Conservation (phyloP, 23 tunicate species). For the Corella eumyota region DNA sequence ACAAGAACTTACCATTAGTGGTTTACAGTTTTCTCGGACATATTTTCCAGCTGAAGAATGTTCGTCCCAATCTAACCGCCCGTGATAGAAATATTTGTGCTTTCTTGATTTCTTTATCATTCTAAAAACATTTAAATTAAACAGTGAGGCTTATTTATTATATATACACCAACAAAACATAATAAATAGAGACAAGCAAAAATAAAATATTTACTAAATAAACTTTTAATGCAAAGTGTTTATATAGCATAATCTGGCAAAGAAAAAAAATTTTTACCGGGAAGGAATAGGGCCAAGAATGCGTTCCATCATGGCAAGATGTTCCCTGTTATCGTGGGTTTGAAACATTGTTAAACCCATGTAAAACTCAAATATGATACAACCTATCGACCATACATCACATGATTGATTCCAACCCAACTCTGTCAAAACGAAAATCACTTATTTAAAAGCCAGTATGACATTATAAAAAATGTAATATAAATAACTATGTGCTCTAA, state of each 20-base stretch:
- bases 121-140: too few relatives aligned
- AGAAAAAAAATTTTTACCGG: too few relatives aligned
- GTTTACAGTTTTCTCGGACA: slow-evolving; percentile 98
- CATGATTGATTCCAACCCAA: slow-evolving; percentile 98
- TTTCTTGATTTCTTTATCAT: slow-evolving; percentile 78
- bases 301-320: slow-evolving; percentile 98
- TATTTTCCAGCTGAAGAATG: slow-evolving; percentile 93
- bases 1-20: slow-evolving; percentile 49
- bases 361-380: slow-evolving; percentile 97
- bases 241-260: too few relatives aligned
- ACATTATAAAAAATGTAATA: background rate
- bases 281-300: slow-evolving; percentile 91
- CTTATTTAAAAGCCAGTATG: background rate
- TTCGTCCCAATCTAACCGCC: slow-evolving; percentile 90
- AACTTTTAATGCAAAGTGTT: too few relatives aligned
- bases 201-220: too few relatives aligned
- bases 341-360: slow-evolving; percentile 99
- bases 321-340: slow-evolving; percentile 99
- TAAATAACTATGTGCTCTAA: too few relatives aligned
- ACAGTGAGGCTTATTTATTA: too few relatives aligned
- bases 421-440: slow-evolving; percentile 22
- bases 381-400: slow-evolving; percentile 99
- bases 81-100: slow-evolving; percentile 84
- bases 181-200: too few relatives aligned
- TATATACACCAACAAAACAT: too few relatives aligned